Percentiles rank a stretch among this genome's conserved stretches.
These are phyloP conservation scores for Sicus ferrugineus DNA, from an alignment of 2,888 invertebrate genomes.

Conservation along the genomic window DNA sequence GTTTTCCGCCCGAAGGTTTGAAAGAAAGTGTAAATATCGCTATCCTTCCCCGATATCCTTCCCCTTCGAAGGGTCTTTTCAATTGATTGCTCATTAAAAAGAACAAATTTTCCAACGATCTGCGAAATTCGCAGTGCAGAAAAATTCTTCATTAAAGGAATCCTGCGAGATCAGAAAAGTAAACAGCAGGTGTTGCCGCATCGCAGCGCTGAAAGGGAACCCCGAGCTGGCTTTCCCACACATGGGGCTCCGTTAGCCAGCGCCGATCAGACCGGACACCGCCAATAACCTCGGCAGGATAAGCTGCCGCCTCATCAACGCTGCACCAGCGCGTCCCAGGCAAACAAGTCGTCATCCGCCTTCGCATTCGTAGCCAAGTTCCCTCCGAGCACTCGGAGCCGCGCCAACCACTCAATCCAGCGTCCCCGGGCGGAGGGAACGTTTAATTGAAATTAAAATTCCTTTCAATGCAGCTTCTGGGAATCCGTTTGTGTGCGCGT, in stretches of 20 bases:
- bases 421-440: background rate
- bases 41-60: no score
- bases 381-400: background rate
- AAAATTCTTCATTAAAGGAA: no score
- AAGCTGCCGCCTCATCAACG: constrained; percentile 10
- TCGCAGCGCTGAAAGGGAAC: background rate
- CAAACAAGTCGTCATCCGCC: constrained; percentile 17
- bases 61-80: no score
- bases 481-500: no score
- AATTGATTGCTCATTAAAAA: no score
- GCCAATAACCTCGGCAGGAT: background rate
- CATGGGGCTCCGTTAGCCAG: background rate
- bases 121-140: no score
- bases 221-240: constrained; percentile 17
- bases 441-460: constrained; percentile 30
- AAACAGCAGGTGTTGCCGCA: no score
- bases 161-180: no score
- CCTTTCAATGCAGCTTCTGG: constrained; percentile 7
- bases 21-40: no score
- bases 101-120: no score
- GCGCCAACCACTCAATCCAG: background rate
- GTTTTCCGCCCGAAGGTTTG: no score
- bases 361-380: constrained; percentile 4
- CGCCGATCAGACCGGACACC: background rate
- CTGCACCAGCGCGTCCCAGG: constrained; percentile 10